Percentiles rank a stretch among this genome's conserved stretches.
phyloP scores from a whole-genome alignment of 1,140 invertebrate genomes.

The Limonius californicus region DNA sequence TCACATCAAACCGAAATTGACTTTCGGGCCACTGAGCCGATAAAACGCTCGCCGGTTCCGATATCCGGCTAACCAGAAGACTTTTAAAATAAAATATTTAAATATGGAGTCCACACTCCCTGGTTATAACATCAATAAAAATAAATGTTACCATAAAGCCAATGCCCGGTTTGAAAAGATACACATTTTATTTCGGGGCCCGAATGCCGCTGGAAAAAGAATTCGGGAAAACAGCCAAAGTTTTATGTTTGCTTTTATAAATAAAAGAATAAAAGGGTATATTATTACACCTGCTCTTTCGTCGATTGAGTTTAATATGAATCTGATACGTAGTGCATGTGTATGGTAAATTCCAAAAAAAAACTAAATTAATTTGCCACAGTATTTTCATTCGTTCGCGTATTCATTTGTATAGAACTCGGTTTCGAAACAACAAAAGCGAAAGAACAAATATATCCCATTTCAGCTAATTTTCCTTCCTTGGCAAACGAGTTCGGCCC shows the following conservation, averaged over 20 bases:
- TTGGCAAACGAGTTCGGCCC: no score
- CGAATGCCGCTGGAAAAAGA: not conserved
- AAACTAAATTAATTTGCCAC: no score
- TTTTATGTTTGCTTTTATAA: no score
- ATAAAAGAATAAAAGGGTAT: no score
- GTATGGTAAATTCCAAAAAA: no score
- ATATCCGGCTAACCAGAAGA: constrained; percentile 20
- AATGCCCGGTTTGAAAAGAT: constrained; percentile 1
- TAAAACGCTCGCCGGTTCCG: constrained; percentile 32
- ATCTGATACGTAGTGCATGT: no score
- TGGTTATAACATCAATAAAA: constrained; percentile 14
- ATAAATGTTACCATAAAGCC: constrained; percentile 21
- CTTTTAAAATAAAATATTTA: constrained; percentile 28
- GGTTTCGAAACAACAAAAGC: no score
- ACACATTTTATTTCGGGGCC: constrained; percentile 1
- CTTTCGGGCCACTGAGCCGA: constrained; percentile 40
- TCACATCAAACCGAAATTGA: constrained; percentile 42
- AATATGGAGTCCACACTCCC: constrained; percentile 14
- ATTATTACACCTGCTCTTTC: no score
- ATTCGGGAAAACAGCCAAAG: not conserved
- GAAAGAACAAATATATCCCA: no score
- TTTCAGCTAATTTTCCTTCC: no score
- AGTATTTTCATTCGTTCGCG: constrained; percentile 14
- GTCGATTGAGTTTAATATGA: no score
- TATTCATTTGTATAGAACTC: constrained; percentile 15